Evolutionary conservation across 2,888 invertebrate genomes (phyloP).

Genomic region (Coenonympha arcania): DNA sequence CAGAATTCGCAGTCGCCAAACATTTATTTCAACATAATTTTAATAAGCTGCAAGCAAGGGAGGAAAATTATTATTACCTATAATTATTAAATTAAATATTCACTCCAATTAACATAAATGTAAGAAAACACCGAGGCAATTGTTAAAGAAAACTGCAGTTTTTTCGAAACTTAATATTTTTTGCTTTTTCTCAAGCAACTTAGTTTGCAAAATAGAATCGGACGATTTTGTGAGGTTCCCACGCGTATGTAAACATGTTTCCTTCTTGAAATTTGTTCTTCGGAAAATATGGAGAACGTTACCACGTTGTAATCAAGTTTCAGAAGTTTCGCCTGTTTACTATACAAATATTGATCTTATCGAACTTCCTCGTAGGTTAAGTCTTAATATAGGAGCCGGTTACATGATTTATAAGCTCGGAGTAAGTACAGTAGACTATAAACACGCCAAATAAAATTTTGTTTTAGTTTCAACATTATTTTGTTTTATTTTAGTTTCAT

Average conservation of each 20-base stretch:
- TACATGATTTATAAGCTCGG: too few relatives aligned
- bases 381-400: too few relatives aligned
- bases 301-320: not conserved
- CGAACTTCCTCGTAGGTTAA: not conserved
- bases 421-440: too few relatives aligned
- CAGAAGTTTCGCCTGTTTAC: too few relatives aligned
- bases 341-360: too few relatives aligned
- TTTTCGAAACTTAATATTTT: not conserved
- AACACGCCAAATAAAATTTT: too few relatives aligned
- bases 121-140: too few relatives aligned
- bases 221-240: slow-evolving; percentile 8
- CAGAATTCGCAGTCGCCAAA: slow-evolving; percentile 8
- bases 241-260: slow-evolving; percentile 14
- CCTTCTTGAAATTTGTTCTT: slow-evolving; percentile 9
- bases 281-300: not conserved
- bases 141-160: too few relatives aligned
- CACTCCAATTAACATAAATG: too few relatives aligned
- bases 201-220: slow-evolving; percentile 9
- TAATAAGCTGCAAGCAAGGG: not conserved
- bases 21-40: slow-evolving; percentile 1
- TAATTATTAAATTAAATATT: too few relatives aligned
- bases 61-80: not conserved
- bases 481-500: too few relatives aligned
- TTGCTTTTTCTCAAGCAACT: not conserved
- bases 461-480: too few relatives aligned